Evolutionary conservation across 1,140 invertebrate species (phyloP), one percentile per base, ranked within the genome.

Genomic region (Zaprionus lachaisei): DNA sequence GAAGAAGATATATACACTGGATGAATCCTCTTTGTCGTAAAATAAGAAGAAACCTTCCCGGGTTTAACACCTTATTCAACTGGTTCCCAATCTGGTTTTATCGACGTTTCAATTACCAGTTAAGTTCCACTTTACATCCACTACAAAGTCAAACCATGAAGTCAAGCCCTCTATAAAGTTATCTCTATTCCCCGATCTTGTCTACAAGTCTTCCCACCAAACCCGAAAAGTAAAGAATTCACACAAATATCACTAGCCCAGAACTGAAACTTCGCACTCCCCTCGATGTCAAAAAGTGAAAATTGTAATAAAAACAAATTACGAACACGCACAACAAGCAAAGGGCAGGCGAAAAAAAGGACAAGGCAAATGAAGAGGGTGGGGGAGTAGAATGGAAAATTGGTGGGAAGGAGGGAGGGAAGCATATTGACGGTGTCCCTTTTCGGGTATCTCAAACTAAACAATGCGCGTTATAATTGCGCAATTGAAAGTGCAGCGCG

Each of bases 251-350:
- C 77, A 81, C 71, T 80, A 66, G 67, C 65, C 28, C 68, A 60
- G 44, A 58, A 41, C 65, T 17, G 41, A 47, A 63, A 62, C 28
- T 73, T 58, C 22, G 5, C 26, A 62, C 28, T 73, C 51, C 22
- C 5, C 26, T 28, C 66, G 66, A 51, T 57, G 54, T 31, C 38
- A 62, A 79, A 47, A 80, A 79, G 85, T 90, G 84, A 79, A 87
- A 87, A 87, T 87, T 87, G 81, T 87, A 90, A 90, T 87, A 72
- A 90, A 90, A 87, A 87, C 84, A 87, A 87, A 87, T 87, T 87
- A 90, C 68, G 26, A 72, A 72, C 84, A 83, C 70, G 77, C 78
- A 83, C 51, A 38, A 26, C 49, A 47, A 22, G 20, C 47, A 57
- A 49, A 57, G 1, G 15, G n/a, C n/a, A 47, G 26, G 54, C n/a